Percentiles rank a stretch among this genome's conserved stretches.
Conservation (phyloP, 2,113 vertebrate genomes). For the Ornithorhynchus anatinus region DNA sequence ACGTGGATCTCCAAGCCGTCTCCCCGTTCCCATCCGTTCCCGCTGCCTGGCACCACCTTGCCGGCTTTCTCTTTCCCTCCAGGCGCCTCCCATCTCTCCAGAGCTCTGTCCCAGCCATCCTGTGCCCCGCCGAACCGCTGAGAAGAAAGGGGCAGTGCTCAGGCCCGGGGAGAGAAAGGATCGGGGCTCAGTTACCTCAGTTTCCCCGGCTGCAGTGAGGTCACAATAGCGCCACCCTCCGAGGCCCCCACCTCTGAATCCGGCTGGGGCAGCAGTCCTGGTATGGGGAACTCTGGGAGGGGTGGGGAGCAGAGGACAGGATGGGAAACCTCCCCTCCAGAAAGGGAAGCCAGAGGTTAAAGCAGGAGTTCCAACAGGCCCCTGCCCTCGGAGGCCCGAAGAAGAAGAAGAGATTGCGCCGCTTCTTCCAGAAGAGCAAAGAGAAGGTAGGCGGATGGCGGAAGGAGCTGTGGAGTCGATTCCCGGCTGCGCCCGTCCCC, state of each 20-base stretch:
- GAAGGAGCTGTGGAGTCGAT: too few relatives aligned
- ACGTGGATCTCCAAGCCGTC: too few relatives aligned
- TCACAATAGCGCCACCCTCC: background rate
- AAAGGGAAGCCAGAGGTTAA: background rate
- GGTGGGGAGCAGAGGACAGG: background rate
- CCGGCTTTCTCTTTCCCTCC: background rate
- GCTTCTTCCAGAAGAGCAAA: background rate
- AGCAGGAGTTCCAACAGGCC: background rate
- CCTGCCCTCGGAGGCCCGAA: background rate
- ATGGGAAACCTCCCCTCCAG: background rate
- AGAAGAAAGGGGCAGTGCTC: too few relatives aligned
- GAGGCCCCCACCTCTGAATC: too few relatives aligned
- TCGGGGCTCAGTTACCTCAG: background rate
- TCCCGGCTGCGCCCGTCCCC: background rate
- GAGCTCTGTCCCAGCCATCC: too few relatives aligned
- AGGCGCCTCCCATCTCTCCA: background rate
- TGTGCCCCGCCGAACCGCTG: too few relatives aligned
- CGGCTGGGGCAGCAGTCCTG: background rate
- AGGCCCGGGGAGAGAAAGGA: background rate
- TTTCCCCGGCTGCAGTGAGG: background rate
- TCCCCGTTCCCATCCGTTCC: too few relatives aligned
- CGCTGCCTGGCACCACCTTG: too few relatives aligned
- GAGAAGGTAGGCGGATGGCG: background rate
- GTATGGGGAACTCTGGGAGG: background rate
- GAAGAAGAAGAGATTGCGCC: background rate